phyloP scores from a whole-genome alignment of 1,140 invertebrate species.

The Oscheius sp. region DNA sequence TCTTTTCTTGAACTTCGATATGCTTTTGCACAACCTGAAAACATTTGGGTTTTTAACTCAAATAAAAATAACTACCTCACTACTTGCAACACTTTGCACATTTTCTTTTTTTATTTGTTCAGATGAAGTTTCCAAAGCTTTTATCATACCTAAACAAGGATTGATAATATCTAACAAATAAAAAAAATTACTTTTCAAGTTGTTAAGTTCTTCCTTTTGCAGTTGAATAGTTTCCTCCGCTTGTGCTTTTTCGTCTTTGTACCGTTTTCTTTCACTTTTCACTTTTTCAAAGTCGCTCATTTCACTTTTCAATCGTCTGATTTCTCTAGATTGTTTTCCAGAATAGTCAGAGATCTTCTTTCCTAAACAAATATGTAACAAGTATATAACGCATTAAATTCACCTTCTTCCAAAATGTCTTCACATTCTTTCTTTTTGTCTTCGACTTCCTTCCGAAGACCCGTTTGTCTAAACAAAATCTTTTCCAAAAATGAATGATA shows the following conservation, averaged over 20 bases:
- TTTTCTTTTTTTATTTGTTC: constrained; percentile 10
- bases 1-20: constrained; percentile 17
- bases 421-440: constrained; percentile 14
- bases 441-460: constrained; percentile 17
- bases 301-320: constrained; percentile 14
- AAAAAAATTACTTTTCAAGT: not conserved
- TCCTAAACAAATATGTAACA: constrained; percentile 2
- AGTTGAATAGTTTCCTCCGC: not conserved
- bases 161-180: not conserved
- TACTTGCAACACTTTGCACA: not conserved
- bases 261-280: constrained; percentile 3
- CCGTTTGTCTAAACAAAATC: constrained; percentile 12
- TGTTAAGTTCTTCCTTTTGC: not conserved
- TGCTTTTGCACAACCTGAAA: constrained; percentile 9
- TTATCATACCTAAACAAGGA: not conserved
- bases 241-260: constrained; percentile 14
- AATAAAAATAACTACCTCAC: no score
- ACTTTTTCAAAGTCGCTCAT: constrained; percentile 20
- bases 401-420: constrained; percentile 21
- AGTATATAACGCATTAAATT: no score
- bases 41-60: no score
- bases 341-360: constrained; percentile 29
- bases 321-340: constrained; percentile 29
- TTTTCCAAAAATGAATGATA: not conserved
- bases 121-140: not conserved